Conservation (phyloP, 2,113 vertebrate species). For the Muscicapa adusta region DNA sequence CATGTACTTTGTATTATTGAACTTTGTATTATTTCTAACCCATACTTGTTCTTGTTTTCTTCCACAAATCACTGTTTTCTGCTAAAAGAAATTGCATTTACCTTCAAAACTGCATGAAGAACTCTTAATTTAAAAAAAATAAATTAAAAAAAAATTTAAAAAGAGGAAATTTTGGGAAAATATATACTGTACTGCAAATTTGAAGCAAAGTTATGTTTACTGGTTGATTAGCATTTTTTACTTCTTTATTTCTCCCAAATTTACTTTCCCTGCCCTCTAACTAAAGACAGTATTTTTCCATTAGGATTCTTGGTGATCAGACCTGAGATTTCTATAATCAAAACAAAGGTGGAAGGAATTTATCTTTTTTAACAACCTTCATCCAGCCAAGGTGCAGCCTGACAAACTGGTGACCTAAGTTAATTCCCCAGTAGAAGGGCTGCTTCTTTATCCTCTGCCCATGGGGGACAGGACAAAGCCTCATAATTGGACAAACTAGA, state of each 20-base stretch:
- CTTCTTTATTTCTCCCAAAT: neutral
- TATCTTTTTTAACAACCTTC: neutral
- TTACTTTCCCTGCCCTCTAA: neutral
- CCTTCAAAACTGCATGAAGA: neutral
- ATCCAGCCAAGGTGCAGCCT: conserved; percentile 17
- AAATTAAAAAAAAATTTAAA: no score
- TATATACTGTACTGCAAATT: neutral
- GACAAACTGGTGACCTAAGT: conserved; percentile 23
- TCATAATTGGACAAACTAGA: conserved; percentile 56
- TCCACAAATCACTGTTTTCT: neutral
- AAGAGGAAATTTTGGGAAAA: neutral
- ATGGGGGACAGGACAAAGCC: conserved; percentile 23
- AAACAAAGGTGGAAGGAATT: neutral
- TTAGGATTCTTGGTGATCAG: neutral
- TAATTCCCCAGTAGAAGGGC: conserved; percentile 16
- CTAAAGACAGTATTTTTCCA: neutral
- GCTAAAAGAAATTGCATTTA: neutral
- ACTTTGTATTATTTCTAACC: neutral
- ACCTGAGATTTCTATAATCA: neutral
- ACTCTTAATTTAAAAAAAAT: neutral
- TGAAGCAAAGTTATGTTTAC: neutral
- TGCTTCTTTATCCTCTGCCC: conserved; percentile 32
- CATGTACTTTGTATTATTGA: neutral
- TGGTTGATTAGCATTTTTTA: neutral
- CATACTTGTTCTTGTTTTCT: neutral